A percentile compares a stretch with the other conserved stretches of the same genome.
Conservation (phyloP, 2,888 invertebrate species). For the Melinaea marsaeus region DNA sequence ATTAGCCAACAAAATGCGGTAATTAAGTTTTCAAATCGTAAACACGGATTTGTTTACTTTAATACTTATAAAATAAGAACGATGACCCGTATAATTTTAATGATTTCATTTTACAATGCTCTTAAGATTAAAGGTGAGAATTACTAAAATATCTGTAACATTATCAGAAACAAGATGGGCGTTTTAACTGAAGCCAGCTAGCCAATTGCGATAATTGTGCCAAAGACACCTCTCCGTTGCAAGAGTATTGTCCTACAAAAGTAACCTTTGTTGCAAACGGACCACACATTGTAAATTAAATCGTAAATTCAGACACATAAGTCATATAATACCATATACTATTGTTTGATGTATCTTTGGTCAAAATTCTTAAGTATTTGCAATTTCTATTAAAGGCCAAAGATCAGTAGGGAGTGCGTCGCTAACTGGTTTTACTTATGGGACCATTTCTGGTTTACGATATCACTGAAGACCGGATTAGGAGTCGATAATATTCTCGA, state of each 20-base stretch:
- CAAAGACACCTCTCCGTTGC: slow-evolving; percentile 71
- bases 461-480: slow-evolving; percentile 72
- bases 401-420: slow-evolving; percentile 57
- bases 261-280: slow-evolving; percentile 42
- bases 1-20: slow-evolving; percentile 16
- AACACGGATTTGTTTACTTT: slow-evolving; percentile 31
- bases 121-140: slow-evolving; percentile 21
- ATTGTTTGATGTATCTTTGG: slow-evolving; percentile 8
- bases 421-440: slow-evolving; percentile 69
- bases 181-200: slow-evolving; percentile 69
- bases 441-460: slow-evolving; percentile 73
- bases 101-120: slow-evolving; percentile 11
- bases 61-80: slow-evolving; percentile 11
- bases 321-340: slow-evolving; percentile 15
- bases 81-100: slow-evolving; percentile 5
- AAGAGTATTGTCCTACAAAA: slow-evolving; percentile 59
- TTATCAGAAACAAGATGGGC: slow-evolving; percentile 59
- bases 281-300: slow-evolving; percentile 42
- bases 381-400: slow-evolving; percentile 58
- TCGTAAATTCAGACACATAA: slow-evolving; percentile 32
- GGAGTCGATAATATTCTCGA: slow-evolving; percentile 69
- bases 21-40: slow-evolving; percentile 25
- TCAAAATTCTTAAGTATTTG: slow-evolving; percentile 45
- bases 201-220: slow-evolving; percentile 76
- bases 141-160: slow-evolving; percentile 25